phyloP scores from a whole-genome alignment of 2,113 vertebrate species.

The Mystacornis crossleyi region DNA sequence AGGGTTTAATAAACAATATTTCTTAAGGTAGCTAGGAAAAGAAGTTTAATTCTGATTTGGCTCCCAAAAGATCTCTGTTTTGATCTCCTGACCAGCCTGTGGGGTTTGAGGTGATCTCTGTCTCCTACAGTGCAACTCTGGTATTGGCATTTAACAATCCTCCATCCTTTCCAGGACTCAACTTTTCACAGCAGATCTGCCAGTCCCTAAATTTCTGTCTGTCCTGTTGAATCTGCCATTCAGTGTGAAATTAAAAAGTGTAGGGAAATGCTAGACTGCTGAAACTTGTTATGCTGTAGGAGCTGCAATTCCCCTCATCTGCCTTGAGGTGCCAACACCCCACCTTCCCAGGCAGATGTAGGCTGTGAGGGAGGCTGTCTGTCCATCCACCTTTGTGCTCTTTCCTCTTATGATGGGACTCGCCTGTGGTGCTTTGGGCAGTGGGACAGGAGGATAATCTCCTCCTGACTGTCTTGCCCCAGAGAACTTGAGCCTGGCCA shows the following conservation, averaged over 20 bases:
- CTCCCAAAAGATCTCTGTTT: neutral
- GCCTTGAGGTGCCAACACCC: neutral
- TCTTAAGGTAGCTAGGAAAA: neutral
- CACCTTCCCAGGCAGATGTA: neutral
- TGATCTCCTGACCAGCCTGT: neutral
- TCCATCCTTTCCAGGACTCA: neutral
- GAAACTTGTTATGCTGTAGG: neutral
- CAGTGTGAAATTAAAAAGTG: neutral
- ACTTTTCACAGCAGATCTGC: neutral
- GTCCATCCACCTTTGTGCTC: neutral
- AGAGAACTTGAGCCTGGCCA: neutral
- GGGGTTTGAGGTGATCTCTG: neutral
- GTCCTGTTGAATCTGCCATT: neutral
- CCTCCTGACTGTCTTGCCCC: neutral
- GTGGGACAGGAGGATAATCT: neutral
- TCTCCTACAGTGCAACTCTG: neutral
- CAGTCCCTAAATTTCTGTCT: neutral
- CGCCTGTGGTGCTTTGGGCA: rapidly evolving
- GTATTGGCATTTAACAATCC: neutral
- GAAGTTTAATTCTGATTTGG: neutral
- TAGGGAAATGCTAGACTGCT: neutral
- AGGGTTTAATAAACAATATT: neutral
- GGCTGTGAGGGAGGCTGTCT: neutral
- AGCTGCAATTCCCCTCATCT: neutral
- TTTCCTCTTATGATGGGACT: neutral